Conservation (phyloP, 2,113 vertebrate species). For the Cnemophilus loriae region DNA sequence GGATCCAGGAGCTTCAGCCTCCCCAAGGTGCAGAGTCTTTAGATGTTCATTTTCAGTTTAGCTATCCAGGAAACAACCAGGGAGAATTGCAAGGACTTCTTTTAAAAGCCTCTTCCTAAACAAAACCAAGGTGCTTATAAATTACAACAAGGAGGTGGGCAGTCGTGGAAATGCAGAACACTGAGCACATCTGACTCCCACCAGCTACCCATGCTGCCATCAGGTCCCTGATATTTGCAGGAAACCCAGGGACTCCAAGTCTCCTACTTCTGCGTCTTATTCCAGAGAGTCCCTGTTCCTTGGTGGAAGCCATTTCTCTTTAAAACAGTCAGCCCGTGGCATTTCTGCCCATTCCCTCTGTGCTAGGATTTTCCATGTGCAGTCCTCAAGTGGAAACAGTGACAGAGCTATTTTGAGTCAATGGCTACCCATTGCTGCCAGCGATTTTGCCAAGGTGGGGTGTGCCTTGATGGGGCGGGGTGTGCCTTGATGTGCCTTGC, state of each 20-base stretch:
- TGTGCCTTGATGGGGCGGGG: not conserved
- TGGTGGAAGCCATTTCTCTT: not conserved
- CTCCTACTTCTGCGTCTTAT: not conserved
- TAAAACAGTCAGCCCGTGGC: not conserved
- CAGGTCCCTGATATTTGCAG: not conserved
- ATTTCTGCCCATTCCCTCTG: not conserved
- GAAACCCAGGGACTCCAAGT: not conserved
- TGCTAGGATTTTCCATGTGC: not conserved
- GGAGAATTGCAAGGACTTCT: not conserved
- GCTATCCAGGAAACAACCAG: not conserved
- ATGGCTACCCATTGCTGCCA: not conserved
- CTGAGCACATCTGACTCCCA: not conserved
- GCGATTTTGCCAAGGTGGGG: not conserved
- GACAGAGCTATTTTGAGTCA: not conserved
- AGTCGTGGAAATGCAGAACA: not conserved
- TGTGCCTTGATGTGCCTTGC: not conserved
- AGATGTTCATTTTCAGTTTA: not conserved
- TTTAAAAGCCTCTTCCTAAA: not conserved
- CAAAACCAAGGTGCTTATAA: not conserved
- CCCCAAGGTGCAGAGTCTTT: not conserved
- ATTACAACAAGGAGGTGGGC: not conserved
- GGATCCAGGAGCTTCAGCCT: not conserved
- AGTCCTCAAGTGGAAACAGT: not conserved
- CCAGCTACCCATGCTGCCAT: not conserved
- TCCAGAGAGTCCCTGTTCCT: not conserved